These are phyloP conservation scores for Cetoscarus ocellatus DNA, from an alignment of 2,797 vertebrate species.

Conservation along the genomic window DNA sequence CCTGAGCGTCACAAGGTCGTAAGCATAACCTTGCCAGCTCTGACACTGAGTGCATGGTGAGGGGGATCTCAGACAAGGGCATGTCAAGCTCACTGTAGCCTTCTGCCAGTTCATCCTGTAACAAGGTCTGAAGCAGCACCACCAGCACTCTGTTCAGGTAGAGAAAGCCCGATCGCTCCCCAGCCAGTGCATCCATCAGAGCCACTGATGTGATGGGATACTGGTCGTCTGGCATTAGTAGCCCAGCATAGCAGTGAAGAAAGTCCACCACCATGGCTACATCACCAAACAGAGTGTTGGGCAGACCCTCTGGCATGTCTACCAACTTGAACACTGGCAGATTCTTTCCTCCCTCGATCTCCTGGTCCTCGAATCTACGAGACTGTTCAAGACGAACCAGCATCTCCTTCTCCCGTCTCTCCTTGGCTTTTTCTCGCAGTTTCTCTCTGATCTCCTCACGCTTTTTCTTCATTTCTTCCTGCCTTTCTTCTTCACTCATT, in stretches of 20 bases:
- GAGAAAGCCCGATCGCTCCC: conserved; percentile 94
- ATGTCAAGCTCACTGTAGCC: conserved; percentile 97
- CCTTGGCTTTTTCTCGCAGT: conserved; percentile 92
- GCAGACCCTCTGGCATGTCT: conserved; percentile 96
- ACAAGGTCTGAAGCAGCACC: conserved; percentile 94
- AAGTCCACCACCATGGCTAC: conserved; percentile 97
- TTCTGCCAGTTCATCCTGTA: conserved; percentile 97
- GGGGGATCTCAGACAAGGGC: conserved; percentile 95
- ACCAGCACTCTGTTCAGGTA: conserved; percentile 95
- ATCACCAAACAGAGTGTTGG: conserved; percentile 95
- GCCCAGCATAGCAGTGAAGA: conserved; percentile 92
- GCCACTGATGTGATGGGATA: conserved; percentile 92
- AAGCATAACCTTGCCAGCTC: conserved; percentile 96
- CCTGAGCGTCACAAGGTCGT: conserved; percentile 90
- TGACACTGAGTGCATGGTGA: conserved; percentile 95
- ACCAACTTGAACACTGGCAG: conserved; percentile 92
- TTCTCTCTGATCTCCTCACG: conserved; percentile 92
- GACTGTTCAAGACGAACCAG: conserved; percentile 90
- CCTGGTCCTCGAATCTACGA: conserved; percentile 94
- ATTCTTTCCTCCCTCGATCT: conserved; percentile 86
- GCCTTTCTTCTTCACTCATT: conserved; percentile 93
- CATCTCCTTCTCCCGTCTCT: conserved; percentile 93
- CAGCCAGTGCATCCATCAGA: conserved; percentile 93
- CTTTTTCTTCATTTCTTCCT: conserved; percentile 91
- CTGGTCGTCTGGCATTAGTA: conserved; percentile 94